Percentiles rank a stretch among this genome's conserved stretches.
Evolutionary conservation across 2,888 invertebrate genomes (phyloP).

Genomic region (Drosophila anceps): DNA sequence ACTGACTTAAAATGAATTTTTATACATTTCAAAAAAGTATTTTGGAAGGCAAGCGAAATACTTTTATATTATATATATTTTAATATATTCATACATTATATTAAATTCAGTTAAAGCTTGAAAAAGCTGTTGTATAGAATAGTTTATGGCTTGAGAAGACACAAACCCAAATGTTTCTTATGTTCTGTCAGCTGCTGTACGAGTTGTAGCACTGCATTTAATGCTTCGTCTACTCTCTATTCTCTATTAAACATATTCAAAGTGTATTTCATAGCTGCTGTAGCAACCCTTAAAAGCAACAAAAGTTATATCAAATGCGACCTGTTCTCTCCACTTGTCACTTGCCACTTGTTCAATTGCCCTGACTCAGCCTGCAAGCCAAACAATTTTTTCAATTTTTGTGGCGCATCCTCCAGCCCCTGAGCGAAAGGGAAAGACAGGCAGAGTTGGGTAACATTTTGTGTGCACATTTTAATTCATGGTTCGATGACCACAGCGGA

Average conservation of each 20-base stretch:
- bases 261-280: background rate
- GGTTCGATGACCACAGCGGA: conserved; percentile 79
- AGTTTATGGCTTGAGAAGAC: no score
- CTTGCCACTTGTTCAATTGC: conserved; percentile 1
- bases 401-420: conserved; percentile 22
- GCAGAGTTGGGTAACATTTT: conserved; percentile 49
- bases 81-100: no score
- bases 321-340: conserved; percentile 37
- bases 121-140: no score
- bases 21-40: background rate
- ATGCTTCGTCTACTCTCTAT: background rate
- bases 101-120: no score
- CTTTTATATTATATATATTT: no score
- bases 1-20: background rate
- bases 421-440: background rate
- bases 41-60: background rate
- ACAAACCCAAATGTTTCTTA: no score
- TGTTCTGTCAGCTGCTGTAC: no score
- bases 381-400: conserved; percentile 34
- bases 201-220: background rate
- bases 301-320: conserved; percentile 11
- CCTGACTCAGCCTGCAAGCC: conserved; percentile 26
- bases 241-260: background rate
- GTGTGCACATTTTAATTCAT: conserved; percentile 75
- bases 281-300: background rate